These are phyloP conservation scores for Tinamus guttatus DNA, from an alignment of 2,113 vertebrate species.

Conservation along the genomic window DNA sequence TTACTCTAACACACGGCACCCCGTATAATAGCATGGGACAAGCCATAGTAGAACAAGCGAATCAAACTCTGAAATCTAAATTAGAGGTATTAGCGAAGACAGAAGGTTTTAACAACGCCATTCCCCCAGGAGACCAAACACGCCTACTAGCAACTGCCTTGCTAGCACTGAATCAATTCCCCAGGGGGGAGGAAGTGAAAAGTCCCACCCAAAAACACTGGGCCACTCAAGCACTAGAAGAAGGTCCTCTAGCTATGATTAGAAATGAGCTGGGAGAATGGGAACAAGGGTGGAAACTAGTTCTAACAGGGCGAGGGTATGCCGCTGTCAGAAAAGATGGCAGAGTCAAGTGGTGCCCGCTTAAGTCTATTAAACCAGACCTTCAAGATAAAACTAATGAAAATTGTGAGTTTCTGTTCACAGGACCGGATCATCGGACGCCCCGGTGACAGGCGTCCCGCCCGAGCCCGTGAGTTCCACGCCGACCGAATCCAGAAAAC, in stretches of 20 bases:
- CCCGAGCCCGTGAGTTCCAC: rapidly evolving
- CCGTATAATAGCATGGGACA: too few species aligned
- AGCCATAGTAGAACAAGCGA: too few species aligned
- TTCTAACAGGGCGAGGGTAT: neutral
- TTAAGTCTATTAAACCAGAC: neutral
- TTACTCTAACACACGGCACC: too few species aligned
- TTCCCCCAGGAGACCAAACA: neutral
- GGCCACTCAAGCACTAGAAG: neutral
- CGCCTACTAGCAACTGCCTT: neutral
- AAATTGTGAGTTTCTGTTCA: neutral
- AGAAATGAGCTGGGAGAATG: neutral
- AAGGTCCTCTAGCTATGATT: neutral
- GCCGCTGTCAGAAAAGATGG: neutral
- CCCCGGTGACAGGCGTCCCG: neutral
- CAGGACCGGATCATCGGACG: neutral
- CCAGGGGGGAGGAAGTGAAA: rapidly evolving
- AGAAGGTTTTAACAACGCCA: neutral
- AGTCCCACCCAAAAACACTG: neutral
- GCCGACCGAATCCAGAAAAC: too few species aligned
- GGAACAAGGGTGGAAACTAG: neutral
- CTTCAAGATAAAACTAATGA: neutral
- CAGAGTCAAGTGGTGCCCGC: neutral
- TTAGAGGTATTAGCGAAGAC: rapidly evolving
- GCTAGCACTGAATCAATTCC: neutral
- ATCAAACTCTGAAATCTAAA: neutral